A percentile compares a stretch with the other conserved stretches of the same genome.
Evolutionary conservation across 64 coral and sea anemone genomes (phyloP).

Genomic region (Acropora tenuis): DNA sequence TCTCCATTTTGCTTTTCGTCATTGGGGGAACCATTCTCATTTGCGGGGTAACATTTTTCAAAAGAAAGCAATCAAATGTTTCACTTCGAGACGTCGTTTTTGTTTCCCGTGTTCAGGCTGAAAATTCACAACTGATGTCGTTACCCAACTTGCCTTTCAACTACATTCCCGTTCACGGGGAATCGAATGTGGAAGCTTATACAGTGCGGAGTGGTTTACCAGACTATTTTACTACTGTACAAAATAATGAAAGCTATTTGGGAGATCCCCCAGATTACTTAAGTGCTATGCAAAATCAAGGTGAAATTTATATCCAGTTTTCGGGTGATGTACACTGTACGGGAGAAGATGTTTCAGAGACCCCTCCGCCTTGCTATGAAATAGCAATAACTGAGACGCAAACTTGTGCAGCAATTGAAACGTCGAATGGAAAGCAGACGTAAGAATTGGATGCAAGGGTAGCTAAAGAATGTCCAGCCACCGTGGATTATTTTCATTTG

Average conservation of each 20-base stretch:
- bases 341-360: neutral
- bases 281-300: neutral
- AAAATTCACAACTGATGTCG: slow-evolving; percentile 1
- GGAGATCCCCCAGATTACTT: slow-evolving; percentile 1
- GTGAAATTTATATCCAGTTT: neutral
- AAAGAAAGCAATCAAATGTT: neutral
- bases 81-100: neutral
- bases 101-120: neutral
- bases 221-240: slow-evolving; percentile 24
- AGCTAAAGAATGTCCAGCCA: too few relatives aligned
- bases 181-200: neutral
- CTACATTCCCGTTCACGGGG: neutral
- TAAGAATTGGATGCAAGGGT: too few relatives aligned
- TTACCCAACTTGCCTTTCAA: neutral
- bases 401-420: neutral
- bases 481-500: too few relatives aligned
- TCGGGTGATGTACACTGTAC: neutral
- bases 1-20: neutral
- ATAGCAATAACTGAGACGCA: neutral
- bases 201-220: neutral
- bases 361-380: neutral
- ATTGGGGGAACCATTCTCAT: neutral
- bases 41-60: neutral
- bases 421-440: too few relatives aligned
- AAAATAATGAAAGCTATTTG: neutral